Conservation (phyloP, 2,113 vertebrate species). For the Dipodomys stephensi region DNA sequence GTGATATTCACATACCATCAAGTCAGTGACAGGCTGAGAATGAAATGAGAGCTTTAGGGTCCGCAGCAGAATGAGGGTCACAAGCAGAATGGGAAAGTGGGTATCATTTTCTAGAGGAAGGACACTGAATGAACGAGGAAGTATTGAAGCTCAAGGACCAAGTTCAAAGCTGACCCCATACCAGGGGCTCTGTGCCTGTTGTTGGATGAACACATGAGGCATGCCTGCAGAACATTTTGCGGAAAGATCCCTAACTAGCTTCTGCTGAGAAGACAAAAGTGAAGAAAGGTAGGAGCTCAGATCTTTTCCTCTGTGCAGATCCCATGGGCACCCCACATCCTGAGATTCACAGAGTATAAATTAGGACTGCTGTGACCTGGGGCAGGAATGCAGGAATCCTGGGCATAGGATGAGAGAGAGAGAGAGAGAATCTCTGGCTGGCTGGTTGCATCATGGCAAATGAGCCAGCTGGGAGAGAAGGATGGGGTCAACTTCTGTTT, state of each 20-base stretch:
- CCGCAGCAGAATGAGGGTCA: neutral
- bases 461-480: neutral
- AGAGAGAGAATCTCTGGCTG: no score
- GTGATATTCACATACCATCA: neutral
- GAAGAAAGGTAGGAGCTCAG: neutral
- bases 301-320: neutral
- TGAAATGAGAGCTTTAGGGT: neutral
- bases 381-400: neutral
- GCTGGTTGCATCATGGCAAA: neutral
- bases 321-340: accelerated
- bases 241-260: neutral
- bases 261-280: neutral
- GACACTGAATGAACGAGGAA: neutral
- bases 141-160: neutral
- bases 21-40: neutral
- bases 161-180: neutral
- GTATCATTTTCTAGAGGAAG: neutral
- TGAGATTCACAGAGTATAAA: neutral
- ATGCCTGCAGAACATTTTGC: neutral
- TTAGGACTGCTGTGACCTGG: neutral
- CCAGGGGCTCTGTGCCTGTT: neutral
- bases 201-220: neutral
- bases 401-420: neutral
- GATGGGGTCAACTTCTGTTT: neutral
- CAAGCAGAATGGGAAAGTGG: neutral